Evolutionary conservation across 2,113 vertebrate species (phyloP).

Genomic region (Microcebus murinus): DNA sequence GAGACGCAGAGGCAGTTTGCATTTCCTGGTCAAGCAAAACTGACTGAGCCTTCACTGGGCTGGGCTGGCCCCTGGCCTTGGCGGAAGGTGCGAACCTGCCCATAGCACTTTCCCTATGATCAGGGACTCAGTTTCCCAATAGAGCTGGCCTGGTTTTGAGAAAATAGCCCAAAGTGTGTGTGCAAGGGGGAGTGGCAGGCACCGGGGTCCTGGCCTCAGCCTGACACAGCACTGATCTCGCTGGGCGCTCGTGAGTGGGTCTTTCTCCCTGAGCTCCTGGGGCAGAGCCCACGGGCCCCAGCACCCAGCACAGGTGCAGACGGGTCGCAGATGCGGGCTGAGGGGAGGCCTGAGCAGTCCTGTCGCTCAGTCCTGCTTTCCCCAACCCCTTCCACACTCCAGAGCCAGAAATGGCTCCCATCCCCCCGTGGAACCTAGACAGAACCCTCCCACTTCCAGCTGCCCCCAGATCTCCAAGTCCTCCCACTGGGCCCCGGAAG

Average conservation of each 20-base stretch:
- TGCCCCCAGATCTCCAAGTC: not conserved
- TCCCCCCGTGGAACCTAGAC: not conserved
- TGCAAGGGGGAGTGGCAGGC: accelerated
- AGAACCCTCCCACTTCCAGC: not conserved
- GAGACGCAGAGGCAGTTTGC: not conserved
- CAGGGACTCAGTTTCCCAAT: not conserved
- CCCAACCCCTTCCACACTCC: not conserved
- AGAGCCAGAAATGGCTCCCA: not conserved
- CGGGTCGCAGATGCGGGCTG: not conserved
- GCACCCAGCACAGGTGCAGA: not conserved
- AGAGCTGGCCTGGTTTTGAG: not conserved
- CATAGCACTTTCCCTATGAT: not conserved
- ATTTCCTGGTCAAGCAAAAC: not conserved
- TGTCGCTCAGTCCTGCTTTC: not conserved
- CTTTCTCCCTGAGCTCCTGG: not conserved
- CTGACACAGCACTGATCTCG: not conserved
- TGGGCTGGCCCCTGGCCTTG: not conserved
- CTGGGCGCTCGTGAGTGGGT: not conserved
- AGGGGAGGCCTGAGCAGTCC: not conserved
- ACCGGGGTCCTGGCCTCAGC: not conserved
- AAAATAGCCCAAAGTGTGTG: not conserved
- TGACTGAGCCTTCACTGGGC: no score
- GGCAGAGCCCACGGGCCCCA: not conserved
- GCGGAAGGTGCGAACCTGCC: not conserved
- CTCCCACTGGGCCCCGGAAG: not conserved